phyloP scores from a whole-genome alignment of 2,113 vertebrate species.

The Zapus hudsonius region DNA sequence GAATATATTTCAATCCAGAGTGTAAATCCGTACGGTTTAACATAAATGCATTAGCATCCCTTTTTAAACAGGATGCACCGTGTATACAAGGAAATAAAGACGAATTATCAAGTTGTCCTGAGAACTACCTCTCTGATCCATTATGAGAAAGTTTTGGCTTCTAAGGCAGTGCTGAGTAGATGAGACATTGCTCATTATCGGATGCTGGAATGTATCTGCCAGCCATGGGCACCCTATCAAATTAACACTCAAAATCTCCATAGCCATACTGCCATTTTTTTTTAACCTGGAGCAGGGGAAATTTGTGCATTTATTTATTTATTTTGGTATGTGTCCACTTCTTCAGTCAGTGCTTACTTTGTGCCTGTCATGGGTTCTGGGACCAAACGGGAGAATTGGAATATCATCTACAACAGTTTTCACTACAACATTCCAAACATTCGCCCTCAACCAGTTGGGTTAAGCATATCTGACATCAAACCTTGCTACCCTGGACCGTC shows the following conservation, averaged over 20 bases:
- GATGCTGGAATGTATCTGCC: neutral
- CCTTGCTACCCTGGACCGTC: neutral
- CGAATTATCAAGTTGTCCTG: constrained; percentile 63
- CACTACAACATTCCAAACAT: neutral
- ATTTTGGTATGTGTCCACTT: neutral
- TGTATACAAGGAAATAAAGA: constrained; percentile 80
- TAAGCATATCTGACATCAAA: neutral
- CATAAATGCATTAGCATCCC: constrained; percentile 74
- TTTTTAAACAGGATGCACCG: constrained; percentile 72
- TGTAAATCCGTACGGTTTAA: constrained; percentile 80
- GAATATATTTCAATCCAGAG: constrained; percentile 78
- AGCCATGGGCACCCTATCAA: neutral
- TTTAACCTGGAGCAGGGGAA: neutral
- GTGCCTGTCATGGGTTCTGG: neutral
- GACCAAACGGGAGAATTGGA: neutral
- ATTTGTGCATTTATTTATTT: neutral
- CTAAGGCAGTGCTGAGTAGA: neutral
- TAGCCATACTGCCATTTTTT: neutral
- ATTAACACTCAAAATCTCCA: constrained; percentile 1
- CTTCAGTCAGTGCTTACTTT: neutral
- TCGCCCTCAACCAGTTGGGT: neutral
- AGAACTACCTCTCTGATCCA: constrained; percentile 55
- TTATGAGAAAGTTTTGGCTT: constrained; percentile 56
- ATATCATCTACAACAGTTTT: neutral
- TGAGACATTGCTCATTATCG: constrained; percentile 20